Base-by-base conservation (phyloP, 2,797 vertebrate species). In the Limnodromus scolopaceus region DNA sequence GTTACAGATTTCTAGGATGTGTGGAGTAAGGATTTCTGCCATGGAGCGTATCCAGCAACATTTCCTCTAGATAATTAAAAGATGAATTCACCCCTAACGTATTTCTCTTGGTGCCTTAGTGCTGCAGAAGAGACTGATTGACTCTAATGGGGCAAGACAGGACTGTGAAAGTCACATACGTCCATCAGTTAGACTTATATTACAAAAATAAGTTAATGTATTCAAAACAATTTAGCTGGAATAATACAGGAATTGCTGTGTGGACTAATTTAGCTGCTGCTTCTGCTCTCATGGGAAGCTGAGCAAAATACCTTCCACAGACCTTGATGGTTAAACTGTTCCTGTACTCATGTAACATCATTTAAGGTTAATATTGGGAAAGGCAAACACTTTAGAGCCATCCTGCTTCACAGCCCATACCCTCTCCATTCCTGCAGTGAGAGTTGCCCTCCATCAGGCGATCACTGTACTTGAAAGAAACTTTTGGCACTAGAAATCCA, bases 221-320 rank as follows among this genome's bases (percentile, higher is more conserved):
- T 84, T 64, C 41, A 75, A 81, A 95, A 75, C 19, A 65, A 27
- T 54, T 92, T 69, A 93, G 49, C 38, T 36, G 76, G 30, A 87
- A 30, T 51, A 86, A 88, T 32, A 72, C 6, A 64, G 36, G 36
- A 86, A 78, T 43, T 88, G 30, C 83, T 84, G 46, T 0, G 0
- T 58, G 36, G 57, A 72, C 27, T 88, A 16, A 89, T 76, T 82
- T 28, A 84, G 39, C 36, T 66, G 57, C 46, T 66, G 17, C 72
- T 89, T 85, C 55, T 60, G 60, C 71, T 93, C 43, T 86, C 7
- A 0, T 5, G n/a, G 46, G 54, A 93, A 89, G 30, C 46, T 60
- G 41, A 8, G 71, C 55, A 78, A 75, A 89, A 86, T 18, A 70
- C 3, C 9, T 49, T 68, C 28, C 49, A 60, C 1, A 7, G 27